Base-by-base conservation (phyloP, 2,797 vertebrate species). In the Lutjanus campechanus region DNA sequence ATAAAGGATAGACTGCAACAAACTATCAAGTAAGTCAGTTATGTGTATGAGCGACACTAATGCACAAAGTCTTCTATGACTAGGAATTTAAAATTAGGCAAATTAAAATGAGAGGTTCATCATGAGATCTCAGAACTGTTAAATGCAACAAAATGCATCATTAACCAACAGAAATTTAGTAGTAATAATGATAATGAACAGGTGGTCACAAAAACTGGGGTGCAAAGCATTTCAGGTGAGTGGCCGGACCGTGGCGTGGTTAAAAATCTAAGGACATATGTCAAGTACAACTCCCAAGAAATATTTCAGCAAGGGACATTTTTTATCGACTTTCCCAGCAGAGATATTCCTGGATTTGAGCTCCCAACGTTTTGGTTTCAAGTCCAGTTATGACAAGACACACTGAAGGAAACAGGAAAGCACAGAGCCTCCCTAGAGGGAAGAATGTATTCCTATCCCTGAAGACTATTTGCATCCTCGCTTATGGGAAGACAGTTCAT, bases 251-350 rank as follows among this genome's bases (percentile, higher is more conserved):
- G 5, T 36, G 5, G 29, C 29, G 5, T 36, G 5, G 4, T 5
- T 36, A 36, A 36, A 36, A 36, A 36, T 36, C 29, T 36, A 50
- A 17, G 5, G 47, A 47, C 3, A 47, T 12, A 47, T 5, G 46
- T 47, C 7, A 6, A 55, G 20, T 25, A 55, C 8, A 17, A 29
- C 55, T 17, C 66, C n/a, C 7, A 25, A 17, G 4, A 40, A 53
- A 11, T 10, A 76, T 36, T 62, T 54, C 22, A 60, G 53, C 3
- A 60, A 46, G 7, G 29, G 12, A 46, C 43, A 46, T 72, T 69
- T 83, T 83, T 63, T 13, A 62, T 58, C 43, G 7, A 54, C 53
- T 81, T 87, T 81, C 70, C 76, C 62, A 80, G 44, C 22, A 40
- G 29, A 61, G 25, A 85, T 78, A 67, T 82, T 77, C 54, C 50